Conservation (phyloP, 2,797 vertebrate species). For the Vipera latastei region DNA sequence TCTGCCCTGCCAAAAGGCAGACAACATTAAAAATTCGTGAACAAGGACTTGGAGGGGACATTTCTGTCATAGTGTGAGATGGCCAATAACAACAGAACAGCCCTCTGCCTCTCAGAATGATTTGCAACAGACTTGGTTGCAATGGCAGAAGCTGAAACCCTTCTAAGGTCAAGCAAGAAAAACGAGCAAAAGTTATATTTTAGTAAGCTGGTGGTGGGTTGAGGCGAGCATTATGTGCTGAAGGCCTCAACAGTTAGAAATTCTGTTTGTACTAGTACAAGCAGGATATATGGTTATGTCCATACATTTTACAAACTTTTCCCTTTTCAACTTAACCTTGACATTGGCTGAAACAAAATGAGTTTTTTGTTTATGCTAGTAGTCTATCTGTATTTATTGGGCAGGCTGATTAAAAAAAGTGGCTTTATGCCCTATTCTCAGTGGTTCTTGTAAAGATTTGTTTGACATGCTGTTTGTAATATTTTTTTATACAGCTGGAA, state of each 20-base stretch:
- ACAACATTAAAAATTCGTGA: background rate
- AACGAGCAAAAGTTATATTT: background rate
- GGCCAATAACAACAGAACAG: background rate
- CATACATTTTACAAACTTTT: background rate
- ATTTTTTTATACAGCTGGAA: constrained; percentile 5
- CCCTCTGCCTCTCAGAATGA: background rate
- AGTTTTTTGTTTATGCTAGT: background rate
- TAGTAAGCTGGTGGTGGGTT: background rate
- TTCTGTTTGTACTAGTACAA: background rate
- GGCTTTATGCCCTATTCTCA: background rate
- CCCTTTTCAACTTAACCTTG: background rate
- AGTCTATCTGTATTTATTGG: background rate
- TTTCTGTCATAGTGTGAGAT: background rate
- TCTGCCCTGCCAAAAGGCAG: background rate
- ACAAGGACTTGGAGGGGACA: background rate
- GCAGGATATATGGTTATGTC: background rate
- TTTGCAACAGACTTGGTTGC: background rate
- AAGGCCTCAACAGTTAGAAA: background rate
- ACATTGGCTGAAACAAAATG: background rate
- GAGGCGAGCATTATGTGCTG: background rate
- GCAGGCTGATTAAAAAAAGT: background rate
- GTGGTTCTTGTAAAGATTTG: background rate
- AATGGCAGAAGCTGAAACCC: background rate
- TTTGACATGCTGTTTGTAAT: background rate
- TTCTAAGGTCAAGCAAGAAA: background rate